A percentile compares a stretch with the other conserved stretches of the same genome.
phyloP scores from a whole-genome alignment of 2,888 invertebrate genomes.

The Pycnomerus fuliginosus region DNA sequence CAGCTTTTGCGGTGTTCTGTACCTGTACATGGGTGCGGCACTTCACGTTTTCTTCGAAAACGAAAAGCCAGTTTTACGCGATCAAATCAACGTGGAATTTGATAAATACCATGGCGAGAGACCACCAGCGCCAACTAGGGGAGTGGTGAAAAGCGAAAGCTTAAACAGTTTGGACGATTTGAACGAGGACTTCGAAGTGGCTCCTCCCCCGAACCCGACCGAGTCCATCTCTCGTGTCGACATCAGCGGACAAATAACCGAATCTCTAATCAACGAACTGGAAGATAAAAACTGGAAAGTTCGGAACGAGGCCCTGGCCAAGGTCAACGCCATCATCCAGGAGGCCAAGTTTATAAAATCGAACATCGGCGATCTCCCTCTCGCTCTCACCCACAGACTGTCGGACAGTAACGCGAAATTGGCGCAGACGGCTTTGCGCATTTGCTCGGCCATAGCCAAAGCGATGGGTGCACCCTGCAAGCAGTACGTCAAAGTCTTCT shows the following conservation, averaged over 20 bases:
- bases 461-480: constrained; percentile 83
- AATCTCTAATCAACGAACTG: constrained; percentile 75
- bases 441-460: constrained; percentile 78
- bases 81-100: constrained; percentile 82
- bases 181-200: constrained; percentile 47
- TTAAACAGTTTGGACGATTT: constrained; percentile 56
- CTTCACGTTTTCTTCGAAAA: constrained; percentile 78
- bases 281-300: constrained; percentile 94
- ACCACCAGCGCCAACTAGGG: constrained; percentile 74
- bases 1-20: constrained; percentile 71
- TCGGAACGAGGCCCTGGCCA: constrained; percentile 72
- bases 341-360: constrained; percentile 81
- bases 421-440: constrained; percentile 77
- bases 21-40: constrained; percentile 77
- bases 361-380: constrained; percentile 80
- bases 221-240: constrained; percentile 79
- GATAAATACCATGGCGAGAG: constrained; percentile 77
- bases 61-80: constrained; percentile 81
- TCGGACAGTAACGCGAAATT: constrained; percentile 92
- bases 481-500: constrained; percentile 74
- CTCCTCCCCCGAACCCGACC: no score
- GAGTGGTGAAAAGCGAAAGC: constrained; percentile 58
- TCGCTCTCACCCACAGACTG: constrained; percentile 73
- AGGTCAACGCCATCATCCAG: constrained; percentile 68
- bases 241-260: constrained; percentile 80